These are phyloP conservation scores for Tauraco erythrolophus DNA, from an alignment of 2,113 vertebrate genomes.

Conservation along the genomic window DNA sequence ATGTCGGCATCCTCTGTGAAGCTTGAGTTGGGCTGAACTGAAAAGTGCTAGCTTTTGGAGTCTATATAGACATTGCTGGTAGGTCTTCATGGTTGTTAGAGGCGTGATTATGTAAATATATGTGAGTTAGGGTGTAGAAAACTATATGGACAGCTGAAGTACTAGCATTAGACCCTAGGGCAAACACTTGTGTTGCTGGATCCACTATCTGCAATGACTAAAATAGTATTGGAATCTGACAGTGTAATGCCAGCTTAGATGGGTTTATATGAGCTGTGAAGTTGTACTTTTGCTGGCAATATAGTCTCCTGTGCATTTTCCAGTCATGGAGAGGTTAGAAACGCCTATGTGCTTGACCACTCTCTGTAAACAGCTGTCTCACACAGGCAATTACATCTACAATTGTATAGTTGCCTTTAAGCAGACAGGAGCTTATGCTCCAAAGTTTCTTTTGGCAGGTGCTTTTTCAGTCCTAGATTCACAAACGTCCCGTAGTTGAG, in stretches of 20 bases:
- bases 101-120: neutral
- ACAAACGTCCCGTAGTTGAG: neutral
- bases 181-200: neutral
- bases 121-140: neutral
- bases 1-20: neutral
- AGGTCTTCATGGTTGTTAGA: neutral
- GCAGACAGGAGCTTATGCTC: neutral
- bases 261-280: neutral
- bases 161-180: neutral
- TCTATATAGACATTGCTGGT: neutral
- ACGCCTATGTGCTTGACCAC: neutral
- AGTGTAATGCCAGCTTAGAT: neutral
- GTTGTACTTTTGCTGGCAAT: neutral
- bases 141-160: neutral
- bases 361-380: neutral
- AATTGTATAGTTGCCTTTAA: neutral
- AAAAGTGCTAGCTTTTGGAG: neutral
- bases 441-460: neutral
- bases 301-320: neutral
- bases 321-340: neutral
- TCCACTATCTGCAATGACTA: neutral
- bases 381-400: neutral
- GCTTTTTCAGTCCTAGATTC: neutral
- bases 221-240: neutral
- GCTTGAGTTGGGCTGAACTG: neutral